phyloP scores from a whole-genome alignment of 1,140 invertebrate genomes.

The Pogonus chalceus region DNA sequence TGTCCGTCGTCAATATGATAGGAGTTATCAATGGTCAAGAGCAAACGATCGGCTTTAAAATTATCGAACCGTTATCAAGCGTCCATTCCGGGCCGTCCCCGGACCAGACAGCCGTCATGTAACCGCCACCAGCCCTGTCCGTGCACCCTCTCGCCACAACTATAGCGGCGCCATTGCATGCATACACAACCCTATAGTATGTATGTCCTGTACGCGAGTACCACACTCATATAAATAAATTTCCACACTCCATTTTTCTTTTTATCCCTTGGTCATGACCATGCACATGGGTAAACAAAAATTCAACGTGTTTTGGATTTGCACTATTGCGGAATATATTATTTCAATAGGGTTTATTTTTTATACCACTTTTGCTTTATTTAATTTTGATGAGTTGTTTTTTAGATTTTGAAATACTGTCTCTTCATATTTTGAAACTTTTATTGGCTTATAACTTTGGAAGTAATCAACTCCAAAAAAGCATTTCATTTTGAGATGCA shows the following conservation, averaged over 20 bases:
- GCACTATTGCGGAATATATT: too few relatives aligned
- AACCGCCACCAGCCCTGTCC: background rate
- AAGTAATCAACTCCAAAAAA: too few relatives aligned
- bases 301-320: background rate
- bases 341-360: too few relatives aligned
- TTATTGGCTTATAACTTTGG: too few relatives aligned
- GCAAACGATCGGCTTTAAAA: constrained; percentile 1
- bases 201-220: background rate
- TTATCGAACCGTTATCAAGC: constrained; percentile 4
- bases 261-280: background rate
- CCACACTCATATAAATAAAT: constrained; percentile 1
- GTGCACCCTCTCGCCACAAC: background rate
- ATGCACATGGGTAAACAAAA: background rate
- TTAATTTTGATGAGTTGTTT: too few relatives aligned
- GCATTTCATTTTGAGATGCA: too few relatives aligned
- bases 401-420: too few relatives aligned
- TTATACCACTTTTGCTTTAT: too few relatives aligned
- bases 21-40: background rate
- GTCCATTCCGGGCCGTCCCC: background rate
- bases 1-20: too few relatives aligned
- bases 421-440: too few relatives aligned
- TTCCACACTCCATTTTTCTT: background rate
- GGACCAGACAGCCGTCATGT: constrained; percentile 2
- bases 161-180: background rate
- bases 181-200: background rate